These are phyloP conservation scores for Actinia equina DNA, from an alignment of 64 coral and sea anemone species.

Conservation along the genomic window DNA sequence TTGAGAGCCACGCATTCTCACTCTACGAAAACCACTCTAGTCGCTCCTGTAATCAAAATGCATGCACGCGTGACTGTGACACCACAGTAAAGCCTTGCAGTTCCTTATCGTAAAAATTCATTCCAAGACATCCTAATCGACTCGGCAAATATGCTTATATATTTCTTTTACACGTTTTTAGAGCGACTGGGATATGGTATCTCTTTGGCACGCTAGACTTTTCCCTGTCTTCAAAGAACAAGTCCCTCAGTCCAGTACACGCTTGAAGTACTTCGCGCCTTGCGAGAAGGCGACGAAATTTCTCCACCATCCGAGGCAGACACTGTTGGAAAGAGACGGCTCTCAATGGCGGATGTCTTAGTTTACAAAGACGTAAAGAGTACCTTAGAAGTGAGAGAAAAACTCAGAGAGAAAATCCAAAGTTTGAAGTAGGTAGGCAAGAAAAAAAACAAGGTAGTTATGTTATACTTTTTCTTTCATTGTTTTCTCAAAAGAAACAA, in stretches of 20 bases:
- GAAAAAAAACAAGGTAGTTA: not conserved
- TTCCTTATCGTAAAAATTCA: too few relatives aligned
- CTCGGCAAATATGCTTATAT: too few relatives aligned
- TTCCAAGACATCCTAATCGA: too few relatives aligned
- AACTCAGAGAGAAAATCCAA: conserved; percentile 71
- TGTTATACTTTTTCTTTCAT: too few relatives aligned
- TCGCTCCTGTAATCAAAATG: too few relatives aligned
- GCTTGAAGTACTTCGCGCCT: conserved; percentile 57
- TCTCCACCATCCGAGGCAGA: not conserved
- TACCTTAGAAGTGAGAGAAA: conserved; percentile 79
- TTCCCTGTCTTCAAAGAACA: conserved; percentile 71
- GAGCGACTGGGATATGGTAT: conserved; percentile 58
- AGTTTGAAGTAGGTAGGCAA: conserved; percentile 9
- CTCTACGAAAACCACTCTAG: too few relatives aligned
- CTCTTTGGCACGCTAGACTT: conserved; percentile 82
- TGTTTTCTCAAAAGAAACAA: too few relatives aligned
- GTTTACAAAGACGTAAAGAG: conserved; percentile 72
- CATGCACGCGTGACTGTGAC: too few relatives aligned
- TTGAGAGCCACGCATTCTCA: too few relatives aligned
- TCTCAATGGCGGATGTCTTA: conserved; percentile 90
- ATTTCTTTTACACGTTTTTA: not conserved
- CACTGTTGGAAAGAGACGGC: conserved; percentile 8
- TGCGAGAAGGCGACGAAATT: conserved; percentile 22
- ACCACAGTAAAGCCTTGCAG: too few relatives aligned
- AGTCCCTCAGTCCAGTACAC: conserved; percentile 56